Percentiles rank a stretch among this genome's conserved stretches.
Evolutionary conservation across 35 echinoderm and acorn worm species (phyloP).

Genomic region (Eucidaris tribuloides): DNA sequence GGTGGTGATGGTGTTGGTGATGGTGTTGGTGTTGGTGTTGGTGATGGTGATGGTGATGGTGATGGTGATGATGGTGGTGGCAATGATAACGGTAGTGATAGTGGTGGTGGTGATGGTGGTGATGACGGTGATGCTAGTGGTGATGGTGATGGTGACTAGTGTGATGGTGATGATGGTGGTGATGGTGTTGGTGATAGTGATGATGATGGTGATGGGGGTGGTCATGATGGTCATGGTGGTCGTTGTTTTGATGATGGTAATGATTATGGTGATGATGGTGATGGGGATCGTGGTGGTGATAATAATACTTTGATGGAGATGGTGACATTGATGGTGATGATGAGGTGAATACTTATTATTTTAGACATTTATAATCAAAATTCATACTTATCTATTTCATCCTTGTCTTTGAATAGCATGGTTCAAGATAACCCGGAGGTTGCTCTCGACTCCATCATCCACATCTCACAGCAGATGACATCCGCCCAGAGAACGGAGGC

Average conservation of each 20-base stretch:
- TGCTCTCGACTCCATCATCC: conserved; percentile 85
- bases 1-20: too few relatives aligned
- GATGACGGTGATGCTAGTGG: neutral
- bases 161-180: neutral
- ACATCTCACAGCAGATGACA: conserved; percentile 83
- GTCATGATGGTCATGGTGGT: neutral
- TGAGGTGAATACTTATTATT: neutral
- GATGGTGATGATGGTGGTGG: neutral
- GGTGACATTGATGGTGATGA: neutral
- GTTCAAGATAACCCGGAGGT: conserved; percentile 89
- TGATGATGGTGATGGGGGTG: neutral
- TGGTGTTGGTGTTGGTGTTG: too few relatives aligned
- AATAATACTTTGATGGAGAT: neutral
- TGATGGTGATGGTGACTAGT: neutral
- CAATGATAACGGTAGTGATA: neutral
- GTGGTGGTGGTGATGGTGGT: neutral
- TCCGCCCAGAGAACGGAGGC: conserved; percentile 72
- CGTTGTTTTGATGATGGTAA: neutral
- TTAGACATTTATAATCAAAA: neutral
- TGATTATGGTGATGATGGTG: neutral
- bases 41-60: too few relatives aligned
- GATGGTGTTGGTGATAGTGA: neutral
- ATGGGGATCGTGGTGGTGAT: neutral
- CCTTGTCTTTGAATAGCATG: conserved; percentile 26
- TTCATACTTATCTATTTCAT: neutral